Conservation (phyloP, 2,888 invertebrate genomes). For the Agonopterix arenella region DNA sequence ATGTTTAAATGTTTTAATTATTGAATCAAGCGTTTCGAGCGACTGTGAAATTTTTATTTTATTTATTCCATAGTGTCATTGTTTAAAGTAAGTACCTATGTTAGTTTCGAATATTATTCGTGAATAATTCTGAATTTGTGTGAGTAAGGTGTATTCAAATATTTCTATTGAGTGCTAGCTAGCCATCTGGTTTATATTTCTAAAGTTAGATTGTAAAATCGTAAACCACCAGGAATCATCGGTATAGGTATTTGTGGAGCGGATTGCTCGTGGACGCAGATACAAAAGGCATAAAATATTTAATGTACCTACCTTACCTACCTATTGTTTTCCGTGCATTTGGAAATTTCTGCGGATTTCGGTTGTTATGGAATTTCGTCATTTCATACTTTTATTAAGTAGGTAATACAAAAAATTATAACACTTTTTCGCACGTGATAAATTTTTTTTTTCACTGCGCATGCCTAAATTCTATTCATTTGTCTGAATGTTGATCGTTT, state of each 20-base stretch:
- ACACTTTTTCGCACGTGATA: constrained; percentile 29
- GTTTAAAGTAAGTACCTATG: neutral
- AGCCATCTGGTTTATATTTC: constrained; percentile 75
- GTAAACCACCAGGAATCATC: constrained; percentile 67
- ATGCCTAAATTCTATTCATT: constrained; percentile 43
- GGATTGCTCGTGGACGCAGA: constrained; percentile 1
- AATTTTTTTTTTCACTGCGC: constrained; percentile 45
- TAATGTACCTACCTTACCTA: too few species aligned
- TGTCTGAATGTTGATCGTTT: constrained; percentile 20
- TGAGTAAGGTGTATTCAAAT: constrained; percentile 34
- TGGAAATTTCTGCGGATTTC: neutral
- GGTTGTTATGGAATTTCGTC: neutral
- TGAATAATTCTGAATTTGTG: neutral
- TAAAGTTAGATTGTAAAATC: constrained; percentile 75
- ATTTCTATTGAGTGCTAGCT: constrained; percentile 63
- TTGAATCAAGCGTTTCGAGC: neutral
- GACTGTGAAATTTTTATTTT: neutral
- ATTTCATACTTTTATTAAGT: neutral
- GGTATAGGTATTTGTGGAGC: constrained; percentile 50
- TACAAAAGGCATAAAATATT: neutral
- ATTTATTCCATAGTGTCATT: neutral
- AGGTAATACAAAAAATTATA: constrained; percentile 2
- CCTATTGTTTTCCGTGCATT: neutral
- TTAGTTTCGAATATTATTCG: neutral
- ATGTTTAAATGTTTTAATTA: neutral